A percentile compares a stretch with the other conserved stretches of the same genome.
Conservation (phyloP, 2,797 vertebrate genomes). For the Liparis tanakae region DNA sequence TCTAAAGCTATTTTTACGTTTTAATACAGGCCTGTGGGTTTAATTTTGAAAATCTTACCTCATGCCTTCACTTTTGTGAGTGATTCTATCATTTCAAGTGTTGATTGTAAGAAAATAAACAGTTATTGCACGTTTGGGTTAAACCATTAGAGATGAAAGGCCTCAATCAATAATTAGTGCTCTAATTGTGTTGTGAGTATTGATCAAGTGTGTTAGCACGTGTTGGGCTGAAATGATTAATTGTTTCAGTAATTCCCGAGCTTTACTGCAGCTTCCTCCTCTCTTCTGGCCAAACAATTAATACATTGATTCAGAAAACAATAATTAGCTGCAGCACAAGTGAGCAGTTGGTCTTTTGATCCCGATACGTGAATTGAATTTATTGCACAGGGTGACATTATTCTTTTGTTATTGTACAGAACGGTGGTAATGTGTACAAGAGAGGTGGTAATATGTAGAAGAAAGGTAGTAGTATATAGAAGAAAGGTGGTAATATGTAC, state of each 20-base stretch:
- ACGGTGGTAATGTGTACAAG: too few species aligned
- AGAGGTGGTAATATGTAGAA: too few species aligned
- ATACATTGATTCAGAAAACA: background rate
- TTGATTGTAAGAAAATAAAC: too few species aligned
- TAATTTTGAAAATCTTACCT: background rate
- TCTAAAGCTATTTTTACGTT: slow-evolving; percentile 7
- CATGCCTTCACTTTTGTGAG: too few species aligned
- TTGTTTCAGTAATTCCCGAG: background rate
- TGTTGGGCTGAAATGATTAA: background rate
- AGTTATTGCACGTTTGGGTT: background rate
- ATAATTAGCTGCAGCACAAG: background rate
- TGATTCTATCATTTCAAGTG: too few species aligned
- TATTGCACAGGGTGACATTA: background rate
- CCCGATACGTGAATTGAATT: background rate
- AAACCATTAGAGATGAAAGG: background rate
- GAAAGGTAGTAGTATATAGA: too few species aligned
- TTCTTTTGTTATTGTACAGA: background rate
- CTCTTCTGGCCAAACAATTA: slow-evolving; percentile 1
- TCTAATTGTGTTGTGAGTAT: slow-evolving; percentile 13
- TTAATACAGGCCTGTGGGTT: background rate
- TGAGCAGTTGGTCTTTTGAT: background rate
- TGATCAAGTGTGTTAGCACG: slow-evolving; percentile 1
- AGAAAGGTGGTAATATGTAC: too few species aligned
- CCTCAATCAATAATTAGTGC: slow-evolving; percentile 1
- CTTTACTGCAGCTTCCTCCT: background rate